Conservation (phyloP, 2,888 invertebrate species). For the Acrocyrtus sp. region DNA sequence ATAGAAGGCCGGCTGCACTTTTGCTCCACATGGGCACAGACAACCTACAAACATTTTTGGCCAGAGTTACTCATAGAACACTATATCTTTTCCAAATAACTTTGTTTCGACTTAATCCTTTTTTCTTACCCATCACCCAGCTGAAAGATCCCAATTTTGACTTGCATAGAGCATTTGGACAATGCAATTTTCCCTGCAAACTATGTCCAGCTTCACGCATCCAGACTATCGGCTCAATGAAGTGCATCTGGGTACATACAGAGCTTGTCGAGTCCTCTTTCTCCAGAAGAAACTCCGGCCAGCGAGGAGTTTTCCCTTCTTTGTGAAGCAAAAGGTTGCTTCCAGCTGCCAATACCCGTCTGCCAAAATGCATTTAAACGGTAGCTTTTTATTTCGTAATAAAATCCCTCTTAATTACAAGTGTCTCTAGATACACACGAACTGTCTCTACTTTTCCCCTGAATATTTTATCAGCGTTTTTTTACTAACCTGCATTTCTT, state of each 20-base stretch:
- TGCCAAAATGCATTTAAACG: constrained; percentile 62
- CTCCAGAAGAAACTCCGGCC: constrained; percentile 68
- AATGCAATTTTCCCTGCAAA: constrained; percentile 83
- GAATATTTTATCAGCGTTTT: too few species aligned
- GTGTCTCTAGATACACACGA: background rate
- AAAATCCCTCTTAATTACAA: background rate
- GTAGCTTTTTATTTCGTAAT: too few species aligned
- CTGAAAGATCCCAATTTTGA: constrained; percentile 89
- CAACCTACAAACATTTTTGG: constrained; percentile 76
- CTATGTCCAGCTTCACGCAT: constrained; percentile 79
- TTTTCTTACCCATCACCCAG: constrained; percentile 86
- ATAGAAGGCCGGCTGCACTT: constrained; percentile 82
- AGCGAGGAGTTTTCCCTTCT: constrained; percentile 69
- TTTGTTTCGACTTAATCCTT: too few species aligned
- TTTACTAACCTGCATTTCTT: constrained; percentile 74
- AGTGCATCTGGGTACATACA: constrained; percentile 79
- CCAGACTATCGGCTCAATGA: constrained; percentile 91
- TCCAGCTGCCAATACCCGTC: constrained; percentile 82
- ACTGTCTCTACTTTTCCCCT: background rate
- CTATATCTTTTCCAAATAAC: too few species aligned
- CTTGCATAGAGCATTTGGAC: constrained; percentile 79
- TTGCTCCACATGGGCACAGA: constrained; percentile 89
- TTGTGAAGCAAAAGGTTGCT: constrained; percentile 81
- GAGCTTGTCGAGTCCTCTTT: constrained; percentile 62
- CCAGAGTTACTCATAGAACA: too few species aligned